Evolutionary conservation across 2,113 vertebrate species (phyloP), one percentile per base, ranked within the genome.

Genomic region (Psophia crepitans): DNA sequence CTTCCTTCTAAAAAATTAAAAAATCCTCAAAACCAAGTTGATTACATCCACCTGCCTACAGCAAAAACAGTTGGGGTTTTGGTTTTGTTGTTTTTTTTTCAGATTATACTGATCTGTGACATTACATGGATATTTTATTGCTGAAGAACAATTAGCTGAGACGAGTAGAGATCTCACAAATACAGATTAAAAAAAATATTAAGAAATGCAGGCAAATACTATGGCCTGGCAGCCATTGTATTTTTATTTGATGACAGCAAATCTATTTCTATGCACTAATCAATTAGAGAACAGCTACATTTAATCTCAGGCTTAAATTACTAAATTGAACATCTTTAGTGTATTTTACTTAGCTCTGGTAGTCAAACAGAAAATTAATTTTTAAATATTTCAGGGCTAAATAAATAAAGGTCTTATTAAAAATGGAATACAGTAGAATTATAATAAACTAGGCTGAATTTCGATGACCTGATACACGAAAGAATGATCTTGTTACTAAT

Each of bases 201-300:
- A 74, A 94, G 8, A 69, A 85, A 78, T 7, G 5, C 60, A 79
- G 44, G 26, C 85, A 93, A 88, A 90, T 63, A 57, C 49, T 69
- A 77, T 22, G 37, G 53, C 41, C 70, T 92, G 41, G 51, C 69
- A 89, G 85, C 44, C 48, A 66, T 88, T 80, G 87, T 94, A 83
- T 91, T 93, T 93, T 76, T 85, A 94, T 68, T 89, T 84, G 73
- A 92, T 70, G 44, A 93, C 84, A 93, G 85, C 73, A 95, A 96
- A 89, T 91, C 84, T 89, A 76, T 76, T 93, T 63, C 74, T 80
- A 84, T 37, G 54, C 69, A 43, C 49, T 66, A 81, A 96, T 89
- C 92, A 96, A 89, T 94, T 89, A 87, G 65, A 91, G 30, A 85
- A 85, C 48, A 84, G 53, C 81, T 69, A 91, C 94, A 92, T 95